A percentile compares a stretch with the other conserved stretches of the same genome.
These are phyloP conservation scores for Ceratothoa steindachneri DNA, from an alignment of 2,888 invertebrate species.

Conservation along the genomic window DNA sequence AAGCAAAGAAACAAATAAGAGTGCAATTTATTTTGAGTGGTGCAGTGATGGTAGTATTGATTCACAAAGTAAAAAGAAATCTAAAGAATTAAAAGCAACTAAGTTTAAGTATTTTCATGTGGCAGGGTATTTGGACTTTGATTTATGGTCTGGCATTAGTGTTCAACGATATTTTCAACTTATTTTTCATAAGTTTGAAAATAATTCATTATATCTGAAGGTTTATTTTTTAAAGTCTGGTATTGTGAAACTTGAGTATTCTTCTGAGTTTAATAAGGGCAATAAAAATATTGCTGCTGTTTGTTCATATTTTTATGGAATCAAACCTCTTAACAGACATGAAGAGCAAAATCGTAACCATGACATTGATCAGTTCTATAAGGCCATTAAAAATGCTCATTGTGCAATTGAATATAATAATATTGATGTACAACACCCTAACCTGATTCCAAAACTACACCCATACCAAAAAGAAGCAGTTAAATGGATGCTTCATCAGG, in stretches of 20 bases:
- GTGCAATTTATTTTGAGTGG: slow-evolving; percentile 52
- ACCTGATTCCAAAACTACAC: slow-evolving; percentile 60
- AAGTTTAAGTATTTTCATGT: slow-evolving; percentile 31
- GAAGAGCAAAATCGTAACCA: slow-evolving; percentile 50
- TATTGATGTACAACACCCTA: slow-evolving; percentile 53
- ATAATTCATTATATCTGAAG: slow-evolving; percentile 20
- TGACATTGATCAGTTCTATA: slow-evolving; percentile 52
- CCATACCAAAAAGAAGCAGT: slow-evolving; percentile 66
- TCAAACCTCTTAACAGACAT: slow-evolving; percentile 4
- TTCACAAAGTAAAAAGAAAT: slow-evolving; percentile 48
- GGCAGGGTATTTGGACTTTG: slow-evolving; percentile 19
- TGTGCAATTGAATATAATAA: slow-evolving; percentile 19
- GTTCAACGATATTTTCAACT: slow-evolving; percentile 35
- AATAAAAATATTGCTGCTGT: slow-evolving; percentile 19
- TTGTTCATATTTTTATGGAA: slow-evolving; percentile 31
- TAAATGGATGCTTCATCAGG: slow-evolving; percentile 62
- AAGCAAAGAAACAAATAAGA: slow-evolving; percentile 49
- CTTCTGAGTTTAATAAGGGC: slow-evolving; percentile 37
- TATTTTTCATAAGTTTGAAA: slow-evolving; percentile 11
- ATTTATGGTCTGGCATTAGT: slow-evolving; percentile 39
- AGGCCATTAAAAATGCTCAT: slow-evolving; percentile 51
- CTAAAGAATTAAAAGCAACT: slow-evolving; percentile 32
- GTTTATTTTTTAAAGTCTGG: slow-evolving; percentile 30
- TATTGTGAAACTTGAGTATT: slow-evolving; percentile 25
- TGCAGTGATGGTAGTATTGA: slow-evolving; percentile 45